Percentiles rank a stretch among this genome's conserved stretches.
These are phyloP conservation scores for Psittacus erithacus DNA, from an alignment of 2,113 vertebrate genomes.

Conservation along the genomic window DNA sequence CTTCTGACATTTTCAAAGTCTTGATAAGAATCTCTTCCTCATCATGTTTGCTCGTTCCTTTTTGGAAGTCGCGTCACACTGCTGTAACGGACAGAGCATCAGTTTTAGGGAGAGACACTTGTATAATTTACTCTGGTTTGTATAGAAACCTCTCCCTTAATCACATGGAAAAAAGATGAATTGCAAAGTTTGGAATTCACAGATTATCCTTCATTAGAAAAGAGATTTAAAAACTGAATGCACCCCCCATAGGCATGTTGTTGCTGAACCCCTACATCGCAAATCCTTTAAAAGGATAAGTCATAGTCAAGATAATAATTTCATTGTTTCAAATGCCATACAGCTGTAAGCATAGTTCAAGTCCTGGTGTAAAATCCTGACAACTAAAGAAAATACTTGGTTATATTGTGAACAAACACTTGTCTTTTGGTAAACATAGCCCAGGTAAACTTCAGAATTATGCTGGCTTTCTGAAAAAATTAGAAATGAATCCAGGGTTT, in stretches of 20 bases:
- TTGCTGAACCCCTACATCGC: neutral
- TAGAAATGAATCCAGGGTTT: neutral
- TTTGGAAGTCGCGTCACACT: neutral
- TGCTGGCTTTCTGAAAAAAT: neutral
- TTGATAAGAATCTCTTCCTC: neutral
- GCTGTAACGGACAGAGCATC: neutral
- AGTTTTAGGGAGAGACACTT: neutral
- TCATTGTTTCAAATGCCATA: neutral
- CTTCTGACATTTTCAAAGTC: neutral
- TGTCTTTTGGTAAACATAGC: neutral
- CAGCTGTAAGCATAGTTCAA: neutral
- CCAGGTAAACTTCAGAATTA: neutral
- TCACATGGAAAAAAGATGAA: neutral
- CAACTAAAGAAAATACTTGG: neutral
- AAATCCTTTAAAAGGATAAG: neutral
- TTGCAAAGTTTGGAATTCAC: neutral
- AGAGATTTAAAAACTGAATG: neutral
- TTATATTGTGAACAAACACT: neutral
- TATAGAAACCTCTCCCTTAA: neutral
- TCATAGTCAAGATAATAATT: neutral
- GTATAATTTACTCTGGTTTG: neutral
- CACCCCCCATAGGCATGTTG: neutral
- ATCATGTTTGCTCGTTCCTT: neutral
- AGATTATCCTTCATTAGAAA: neutral
- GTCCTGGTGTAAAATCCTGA: neutral